These are phyloP conservation scores for Bombus soroeensis DNA, from an alignment of 1,140 invertebrate genomes.

Conservation along the genomic window DNA sequence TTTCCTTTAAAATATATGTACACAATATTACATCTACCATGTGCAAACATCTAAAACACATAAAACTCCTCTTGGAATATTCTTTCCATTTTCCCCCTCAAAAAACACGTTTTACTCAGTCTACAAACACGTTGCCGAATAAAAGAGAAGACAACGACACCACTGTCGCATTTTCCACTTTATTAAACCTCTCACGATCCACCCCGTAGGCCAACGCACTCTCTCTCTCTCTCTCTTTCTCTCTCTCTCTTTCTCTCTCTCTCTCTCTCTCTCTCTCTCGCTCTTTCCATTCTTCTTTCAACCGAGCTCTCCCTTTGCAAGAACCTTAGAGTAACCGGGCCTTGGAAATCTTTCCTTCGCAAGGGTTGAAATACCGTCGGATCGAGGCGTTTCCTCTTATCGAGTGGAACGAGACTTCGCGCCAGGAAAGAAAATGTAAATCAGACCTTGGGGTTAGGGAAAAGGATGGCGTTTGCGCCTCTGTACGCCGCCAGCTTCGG, in stretches of 20 bases:
- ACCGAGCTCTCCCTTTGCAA: background rate
- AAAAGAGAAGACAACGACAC: conserved; percentile 19
- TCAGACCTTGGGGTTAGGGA: conserved; percentile 66
- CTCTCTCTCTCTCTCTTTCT: no score
- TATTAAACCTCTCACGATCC: conserved; percentile 42
- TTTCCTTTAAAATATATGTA: background rate
- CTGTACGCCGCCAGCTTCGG: background rate
- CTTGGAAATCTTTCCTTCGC: conserved; percentile 57
- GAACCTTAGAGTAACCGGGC: background rate
- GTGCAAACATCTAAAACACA: background rate
- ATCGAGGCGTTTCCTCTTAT: conserved; percentile 75
- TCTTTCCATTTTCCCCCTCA: background rate
- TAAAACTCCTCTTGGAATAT: background rate
- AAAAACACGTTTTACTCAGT: background rate
- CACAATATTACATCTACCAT: no score
- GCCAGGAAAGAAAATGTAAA: conserved; percentile 78
- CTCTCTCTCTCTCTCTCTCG: background rate
- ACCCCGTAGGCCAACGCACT: background rate
- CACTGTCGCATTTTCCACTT: conserved; percentile 43
- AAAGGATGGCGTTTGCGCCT: conserved; percentile 63
- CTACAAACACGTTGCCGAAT: background rate
- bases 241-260: background rate
- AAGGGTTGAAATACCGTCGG: conserved; percentile 70
- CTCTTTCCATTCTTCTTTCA: no score
- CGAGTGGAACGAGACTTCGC: conserved; percentile 68